Base-by-base conservation (phyloP, 2,888 invertebrate genomes). In the Zygaena filipendulae region DNA sequence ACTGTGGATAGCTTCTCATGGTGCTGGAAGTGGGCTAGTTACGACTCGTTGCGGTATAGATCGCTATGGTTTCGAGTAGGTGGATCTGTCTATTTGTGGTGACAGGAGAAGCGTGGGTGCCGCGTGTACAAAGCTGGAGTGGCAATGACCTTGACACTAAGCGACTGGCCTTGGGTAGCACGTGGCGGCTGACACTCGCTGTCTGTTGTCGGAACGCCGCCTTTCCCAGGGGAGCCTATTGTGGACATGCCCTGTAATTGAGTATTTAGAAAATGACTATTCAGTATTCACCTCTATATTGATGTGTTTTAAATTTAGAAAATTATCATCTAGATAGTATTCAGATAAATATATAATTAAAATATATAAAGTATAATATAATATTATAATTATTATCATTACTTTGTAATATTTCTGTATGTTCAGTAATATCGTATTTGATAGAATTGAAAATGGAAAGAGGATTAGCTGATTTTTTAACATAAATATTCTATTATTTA, bases 91-190 rank as follows among this genome's bases (percentile, higher is more conserved):
- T 77, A 77, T 77, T 75, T 74, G 75, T 75, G 77, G 77, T 75
- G 75, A 71, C 75, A 74, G 67, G 66, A 71, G 68, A 63, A 59
- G 77, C 74, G 77, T 75, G 77, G 75, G 75, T 70, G 75, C 72
- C 66, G 70, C 72, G 72, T 72, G 75, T 69, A 66, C 70, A 54
- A 67, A 69, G 74, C 72, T 75, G 77, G 77, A 75, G 77, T 77
- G 74, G 75, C 75, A 74, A 72, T 74, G 75, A 75, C 79, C 79
- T 77, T 80, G 79, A 77, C 79, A 80, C 77, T 75, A 75, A 75
- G 74, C 74, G 75, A 77, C 68, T 75, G 77, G 75, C 77, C 75
- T 77, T 77, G 79, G 79, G 75, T 71, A 75, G 75, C 79, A 79
- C 79, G 79, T 77, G 79, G 16, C 75, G 68, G 72, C 79, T 75